These are phyloP conservation scores for Paraescarpia echinospica DNA, from an alignment of 1,140 invertebrate genomes.

Conservation along the genomic window DNA sequence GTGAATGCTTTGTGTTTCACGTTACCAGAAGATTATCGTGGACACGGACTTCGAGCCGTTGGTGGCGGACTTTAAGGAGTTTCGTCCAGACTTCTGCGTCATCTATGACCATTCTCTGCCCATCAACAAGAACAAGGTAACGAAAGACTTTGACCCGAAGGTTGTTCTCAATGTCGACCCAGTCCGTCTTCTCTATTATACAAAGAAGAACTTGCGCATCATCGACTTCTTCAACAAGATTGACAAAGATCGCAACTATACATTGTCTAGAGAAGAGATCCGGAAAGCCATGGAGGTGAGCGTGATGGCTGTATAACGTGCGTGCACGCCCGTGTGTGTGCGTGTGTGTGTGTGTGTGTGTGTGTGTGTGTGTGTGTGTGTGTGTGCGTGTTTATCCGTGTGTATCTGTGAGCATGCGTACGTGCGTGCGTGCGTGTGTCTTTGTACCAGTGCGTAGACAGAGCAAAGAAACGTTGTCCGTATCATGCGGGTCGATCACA, in stretches of 20 bases:
- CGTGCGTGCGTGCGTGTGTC: conserved; percentile 8
- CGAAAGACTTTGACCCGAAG: conserved; percentile 32
- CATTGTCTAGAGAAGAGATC: conserved; percentile 39
- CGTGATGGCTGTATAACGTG: too few species aligned
- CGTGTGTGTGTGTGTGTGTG: too few species aligned
- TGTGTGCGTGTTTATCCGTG: too few species aligned
- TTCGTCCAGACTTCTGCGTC: conserved; percentile 34
- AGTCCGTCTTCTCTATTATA: conserved; percentile 42
- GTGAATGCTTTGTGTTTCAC: too few species aligned
- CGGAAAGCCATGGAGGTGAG: conserved; percentile 43
- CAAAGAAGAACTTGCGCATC: conserved; percentile 46
- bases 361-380: too few species aligned
- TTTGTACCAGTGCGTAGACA: too few species aligned
- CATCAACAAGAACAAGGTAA: conserved; percentile 30
- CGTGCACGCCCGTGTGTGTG: too few species aligned
- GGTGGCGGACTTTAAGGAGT: conserved; percentile 34
- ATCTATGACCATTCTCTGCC: conserved; percentile 39
- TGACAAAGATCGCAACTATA: conserved; percentile 36
- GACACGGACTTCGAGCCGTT: conserved; percentile 42
- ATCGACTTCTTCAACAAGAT: conserved; percentile 45
- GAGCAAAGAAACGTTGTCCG: too few species aligned
- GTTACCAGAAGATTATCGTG: conserved; percentile 39
- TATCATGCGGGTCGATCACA: too few species aligned
- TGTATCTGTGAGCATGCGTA: too few species aligned
- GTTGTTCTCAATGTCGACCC: conserved; percentile 47